Evolutionary conservation across 2,888 invertebrate species (phyloP).

Genomic region (Lasioglossum figueresi): DNA sequence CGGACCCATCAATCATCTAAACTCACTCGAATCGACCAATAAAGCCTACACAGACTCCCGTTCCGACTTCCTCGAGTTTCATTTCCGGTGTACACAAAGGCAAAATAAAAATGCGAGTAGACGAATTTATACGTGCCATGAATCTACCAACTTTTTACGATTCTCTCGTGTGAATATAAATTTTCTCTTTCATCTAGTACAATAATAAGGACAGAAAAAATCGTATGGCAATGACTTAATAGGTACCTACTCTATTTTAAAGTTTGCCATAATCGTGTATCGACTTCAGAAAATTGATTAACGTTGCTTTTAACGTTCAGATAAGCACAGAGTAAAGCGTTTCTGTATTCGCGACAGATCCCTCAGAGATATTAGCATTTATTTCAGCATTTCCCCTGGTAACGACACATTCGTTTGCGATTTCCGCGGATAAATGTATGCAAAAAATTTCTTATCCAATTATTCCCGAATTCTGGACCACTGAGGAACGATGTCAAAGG

Average conservation of each 20-base stretch:
- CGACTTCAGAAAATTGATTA: background rate
- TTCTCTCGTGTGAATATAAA: background rate
- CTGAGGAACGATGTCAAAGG: slow-evolving; percentile 35
- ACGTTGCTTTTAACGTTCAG: background rate
- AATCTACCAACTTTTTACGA: no score
- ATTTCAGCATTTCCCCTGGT: background rate
- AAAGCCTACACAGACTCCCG: slow-evolving; percentile 22
- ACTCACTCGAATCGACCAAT: slow-evolving; percentile 45
- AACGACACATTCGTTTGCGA: background rate
- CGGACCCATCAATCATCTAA: slow-evolving; percentile 49
- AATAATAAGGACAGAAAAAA: background rate
- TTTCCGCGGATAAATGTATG: background rate
- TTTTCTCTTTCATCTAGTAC: background rate
- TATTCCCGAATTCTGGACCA: slow-evolving; percentile 5
- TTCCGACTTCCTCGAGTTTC: slow-evolving; percentile 8
- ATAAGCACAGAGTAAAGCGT: background rate
- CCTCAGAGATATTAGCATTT: background rate
- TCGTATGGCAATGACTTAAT: background rate
- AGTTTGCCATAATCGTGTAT: background rate
- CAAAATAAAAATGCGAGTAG: background rate
- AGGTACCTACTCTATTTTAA: background rate
- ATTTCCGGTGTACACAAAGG: background rate
- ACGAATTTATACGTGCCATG: background rate
- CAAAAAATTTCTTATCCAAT: background rate
- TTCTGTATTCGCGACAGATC: background rate